These are phyloP conservation scores for Mobula hypostoma DNA, from an alignment of 2,113 vertebrate genomes.

Conservation along the genomic window DNA sequence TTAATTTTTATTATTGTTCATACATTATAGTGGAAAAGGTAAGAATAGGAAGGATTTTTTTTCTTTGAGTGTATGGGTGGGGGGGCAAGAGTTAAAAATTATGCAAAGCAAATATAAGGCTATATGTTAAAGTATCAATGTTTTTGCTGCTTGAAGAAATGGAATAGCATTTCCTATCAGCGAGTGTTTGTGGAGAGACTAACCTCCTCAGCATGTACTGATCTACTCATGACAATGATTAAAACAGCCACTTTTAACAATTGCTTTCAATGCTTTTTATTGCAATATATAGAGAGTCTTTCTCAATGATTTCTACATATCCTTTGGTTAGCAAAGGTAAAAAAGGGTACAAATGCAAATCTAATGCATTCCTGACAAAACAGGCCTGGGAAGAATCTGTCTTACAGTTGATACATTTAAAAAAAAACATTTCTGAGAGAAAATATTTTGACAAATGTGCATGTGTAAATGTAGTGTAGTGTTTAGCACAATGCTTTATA, in stretches of 20 bases:
- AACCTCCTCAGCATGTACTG: not conserved
- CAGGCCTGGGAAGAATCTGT: not conserved
- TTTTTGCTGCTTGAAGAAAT: not conserved
- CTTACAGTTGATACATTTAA: not conserved
- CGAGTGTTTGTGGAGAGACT: not conserved
- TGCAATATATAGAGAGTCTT: not conserved
- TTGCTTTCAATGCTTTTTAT: not conserved
- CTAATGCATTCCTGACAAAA: not conserved
- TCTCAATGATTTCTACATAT: not conserved
- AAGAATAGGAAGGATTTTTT: too few species aligned
- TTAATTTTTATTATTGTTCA: too few species aligned
- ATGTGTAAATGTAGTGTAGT: too few species aligned
- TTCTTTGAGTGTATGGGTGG: too few species aligned
- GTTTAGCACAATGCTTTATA: too few species aligned
- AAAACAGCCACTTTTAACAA: not conserved
- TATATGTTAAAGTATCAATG: not conserved
- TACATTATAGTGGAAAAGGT: too few species aligned
- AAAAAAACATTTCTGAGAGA: not conserved
- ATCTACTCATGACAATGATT: not conserved
- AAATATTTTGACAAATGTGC: not conserved
- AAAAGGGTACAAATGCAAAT: not conserved
- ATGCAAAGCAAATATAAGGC: not conserved
- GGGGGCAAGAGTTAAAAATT: too few species aligned
- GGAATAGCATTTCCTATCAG: not conserved
- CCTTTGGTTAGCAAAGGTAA: not conserved